Evolutionary conservation across 2,797 vertebrate genomes (phyloP).

Genomic region (Sebastes aleutianus): DNA sequence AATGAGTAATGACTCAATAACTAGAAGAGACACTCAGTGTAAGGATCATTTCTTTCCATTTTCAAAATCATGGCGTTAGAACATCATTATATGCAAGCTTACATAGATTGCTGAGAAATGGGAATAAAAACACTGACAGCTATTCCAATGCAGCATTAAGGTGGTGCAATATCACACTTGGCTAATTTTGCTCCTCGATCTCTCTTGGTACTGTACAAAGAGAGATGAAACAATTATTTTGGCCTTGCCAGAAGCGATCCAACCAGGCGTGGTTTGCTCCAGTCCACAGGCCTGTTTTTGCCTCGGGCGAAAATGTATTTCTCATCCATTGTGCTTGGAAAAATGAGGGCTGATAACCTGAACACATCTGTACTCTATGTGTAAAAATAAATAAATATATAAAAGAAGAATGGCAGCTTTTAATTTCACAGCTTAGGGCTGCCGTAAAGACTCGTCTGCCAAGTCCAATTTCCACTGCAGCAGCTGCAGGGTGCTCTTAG

Average conservation of each 20-base stretch:
- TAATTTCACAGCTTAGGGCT: conserved; percentile 49
- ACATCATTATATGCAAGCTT: conserved; percentile 29
- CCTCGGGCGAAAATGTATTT: conserved; percentile 35
- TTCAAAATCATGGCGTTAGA: conserved; percentile 14
- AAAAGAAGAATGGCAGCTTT: conserved; percentile 47
- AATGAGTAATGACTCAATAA: conserved; percentile 49
- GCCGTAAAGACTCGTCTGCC: conserved; percentile 39
- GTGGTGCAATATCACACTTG: conserved; percentile 56
- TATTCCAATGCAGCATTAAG: conserved; percentile 29
- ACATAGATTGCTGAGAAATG: conserved; percentile 18
- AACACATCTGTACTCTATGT: conserved; percentile 25
- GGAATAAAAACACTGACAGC: conserved; percentile 37
- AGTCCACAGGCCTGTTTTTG: conserved; percentile 39
- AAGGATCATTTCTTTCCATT: conserved; percentile 51
- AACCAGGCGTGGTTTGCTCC: conserved; percentile 7
- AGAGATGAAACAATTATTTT: conserved; percentile 55
- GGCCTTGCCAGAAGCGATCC: conserved; percentile 50
- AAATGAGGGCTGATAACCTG: conserved; percentile 30
- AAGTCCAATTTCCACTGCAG: conserved; percentile 53
- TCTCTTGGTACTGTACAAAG: conserved; percentile 8
- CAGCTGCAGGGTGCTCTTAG: conserved; percentile 39
- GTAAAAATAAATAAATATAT: neutral
- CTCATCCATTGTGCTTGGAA: conserved; percentile 34
- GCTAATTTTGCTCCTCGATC: conserved; percentile 39
- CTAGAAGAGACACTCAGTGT: conserved; percentile 19